Conservation (phyloP, 2,888 invertebrate species). For the Cerceris ruficornis region DNA sequence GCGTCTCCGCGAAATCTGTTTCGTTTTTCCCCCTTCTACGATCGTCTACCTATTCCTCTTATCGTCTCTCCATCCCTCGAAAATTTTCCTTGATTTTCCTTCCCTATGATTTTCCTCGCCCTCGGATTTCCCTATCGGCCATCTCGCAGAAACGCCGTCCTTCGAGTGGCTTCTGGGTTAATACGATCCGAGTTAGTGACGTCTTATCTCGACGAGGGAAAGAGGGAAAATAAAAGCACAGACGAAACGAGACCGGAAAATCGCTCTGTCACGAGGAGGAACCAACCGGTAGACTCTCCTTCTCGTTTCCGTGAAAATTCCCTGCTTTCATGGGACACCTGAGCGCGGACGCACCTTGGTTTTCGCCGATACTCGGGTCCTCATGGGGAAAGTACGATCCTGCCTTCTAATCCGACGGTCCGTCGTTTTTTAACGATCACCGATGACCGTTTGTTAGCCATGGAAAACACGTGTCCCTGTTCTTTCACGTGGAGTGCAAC, state of each 20-base stretch:
- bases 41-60: background rate
- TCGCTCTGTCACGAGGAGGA: too few relatives aligned
- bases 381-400: background rate
- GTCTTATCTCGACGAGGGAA: too few relatives aligned
- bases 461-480: conserved; percentile 15
- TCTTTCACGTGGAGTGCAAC: conserved; percentile 5
- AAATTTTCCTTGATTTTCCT: background rate
- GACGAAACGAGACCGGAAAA: too few relatives aligned
- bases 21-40: background rate
- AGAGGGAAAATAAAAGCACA: too few relatives aligned
- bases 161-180: too few relatives aligned
- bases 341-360: too few relatives aligned
- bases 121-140: background rate
- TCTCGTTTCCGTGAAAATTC: too few relatives aligned
- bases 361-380: background rate
- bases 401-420: background rate
- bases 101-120: background rate
- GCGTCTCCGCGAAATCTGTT: background rate
- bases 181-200: background rate
- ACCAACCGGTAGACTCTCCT: too few relatives aligned
- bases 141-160: background rate
- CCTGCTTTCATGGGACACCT: too few relatives aligned
- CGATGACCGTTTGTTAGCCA: conserved; percentile 29
- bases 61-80: background rate
- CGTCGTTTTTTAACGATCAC: conserved; percentile 25